A percentile compares a stretch with the other conserved stretches of the same genome.
These are phyloP conservation scores for Chymomyza amoena DNA, from an alignment of 2,888 invertebrate species.

Conservation along the genomic window DNA sequence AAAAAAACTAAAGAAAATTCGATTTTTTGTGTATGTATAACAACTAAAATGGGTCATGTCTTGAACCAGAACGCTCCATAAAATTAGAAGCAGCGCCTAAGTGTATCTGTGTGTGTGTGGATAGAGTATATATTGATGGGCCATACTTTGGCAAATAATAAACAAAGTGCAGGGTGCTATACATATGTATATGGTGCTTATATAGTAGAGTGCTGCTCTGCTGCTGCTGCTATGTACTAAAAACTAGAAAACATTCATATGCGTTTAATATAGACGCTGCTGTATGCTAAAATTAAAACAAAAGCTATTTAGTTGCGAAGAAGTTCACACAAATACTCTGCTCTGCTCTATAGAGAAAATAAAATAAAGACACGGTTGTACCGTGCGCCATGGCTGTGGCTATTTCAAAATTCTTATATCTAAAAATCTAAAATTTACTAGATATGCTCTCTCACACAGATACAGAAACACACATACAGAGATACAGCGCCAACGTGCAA, in stretches of 20 bases:
- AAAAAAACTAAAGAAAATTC: constrained; percentile 28
- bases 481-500: constrained; percentile 2
- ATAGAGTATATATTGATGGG: background rate
- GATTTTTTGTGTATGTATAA: constrained; percentile 9
- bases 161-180: constrained; percentile 1
- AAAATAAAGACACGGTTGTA: constrained; percentile 19
- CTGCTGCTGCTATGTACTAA: constrained; percentile 39
- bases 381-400: constrained; percentile 30
- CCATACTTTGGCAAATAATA: constrained; percentile 14
- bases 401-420: constrained; percentile 51
- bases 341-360: constrained; percentile 2
- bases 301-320: constrained; percentile 75
- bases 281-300: constrained; percentile 75
- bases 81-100: background rate
- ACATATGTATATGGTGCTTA: constrained; percentile 12
- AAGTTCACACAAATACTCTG: constrained; percentile 67
- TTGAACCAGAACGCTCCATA: constrained; percentile 8
- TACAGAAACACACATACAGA: constrained; percentile 14
- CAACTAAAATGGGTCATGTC: constrained; percentile 42
- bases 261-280: constrained; percentile 70
- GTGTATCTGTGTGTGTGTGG: too few relatives aligned
- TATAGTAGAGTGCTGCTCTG: constrained; percentile 1
- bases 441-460: constrained; percentile 28
- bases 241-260: constrained; percentile 71
- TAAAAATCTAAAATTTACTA: constrained; percentile 62